Percentiles rank a stretch among this genome's conserved stretches.
Conservation (phyloP, 2,797 vertebrate genomes). For the Paedocypris micromegethes region DNA sequence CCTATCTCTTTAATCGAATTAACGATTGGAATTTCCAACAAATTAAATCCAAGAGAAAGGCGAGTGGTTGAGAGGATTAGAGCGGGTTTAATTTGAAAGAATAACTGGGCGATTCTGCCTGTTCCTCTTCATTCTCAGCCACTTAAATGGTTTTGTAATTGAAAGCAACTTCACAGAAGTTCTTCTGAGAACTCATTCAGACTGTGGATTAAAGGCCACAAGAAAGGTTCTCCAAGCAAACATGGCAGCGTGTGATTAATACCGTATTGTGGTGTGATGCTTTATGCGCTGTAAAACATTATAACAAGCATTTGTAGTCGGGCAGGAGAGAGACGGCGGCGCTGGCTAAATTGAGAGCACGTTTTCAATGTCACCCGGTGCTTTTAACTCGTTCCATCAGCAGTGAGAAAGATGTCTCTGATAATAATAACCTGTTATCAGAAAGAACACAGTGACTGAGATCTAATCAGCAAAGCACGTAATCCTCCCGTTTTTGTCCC, state of each 20-base stretch:
- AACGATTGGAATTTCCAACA: constrained; percentile 56
- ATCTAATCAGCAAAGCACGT: constrained; percentile 58
- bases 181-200: constrained; percentile 44
- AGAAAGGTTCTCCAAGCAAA: constrained; percentile 32
- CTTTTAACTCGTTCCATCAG: constrained; percentile 46
- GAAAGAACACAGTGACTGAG: constrained; percentile 58
- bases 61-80: constrained; percentile 60
- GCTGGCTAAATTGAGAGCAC: background rate
- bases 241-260: constrained; percentile 40
- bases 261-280: constrained; percentile 36
- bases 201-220: constrained; percentile 33
- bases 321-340: background rate
- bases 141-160: constrained; percentile 53
- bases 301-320: constrained; percentile 14
- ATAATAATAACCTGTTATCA: constrained; percentile 64
- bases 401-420: constrained; percentile 57
- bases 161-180: constrained; percentile 48
- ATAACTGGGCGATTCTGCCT: constrained; percentile 53
- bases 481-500: constrained; percentile 50
- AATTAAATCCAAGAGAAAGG: constrained; percentile 54
- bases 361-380: constrained; percentile 55
- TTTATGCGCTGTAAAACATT: constrained; percentile 34
- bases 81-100: constrained; percentile 62
- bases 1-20: constrained; percentile 32
- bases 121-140: constrained; percentile 50